Evolutionary conservation across 2,113 vertebrate genomes (phyloP), one percentile per base, ranked within the genome.

Genomic region (Anguilla japonica): DNA sequence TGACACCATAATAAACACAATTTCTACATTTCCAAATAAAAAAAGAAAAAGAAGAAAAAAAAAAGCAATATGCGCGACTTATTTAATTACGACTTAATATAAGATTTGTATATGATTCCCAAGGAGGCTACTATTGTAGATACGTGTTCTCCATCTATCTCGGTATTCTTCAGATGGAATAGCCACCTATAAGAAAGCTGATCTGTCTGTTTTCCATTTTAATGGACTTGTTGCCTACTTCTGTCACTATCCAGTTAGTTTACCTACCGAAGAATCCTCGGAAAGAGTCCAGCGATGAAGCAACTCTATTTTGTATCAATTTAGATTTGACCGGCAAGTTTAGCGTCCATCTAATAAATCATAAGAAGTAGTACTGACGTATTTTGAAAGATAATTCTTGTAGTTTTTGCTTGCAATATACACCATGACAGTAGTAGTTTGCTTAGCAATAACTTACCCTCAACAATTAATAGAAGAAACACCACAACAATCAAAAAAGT

Each of bases 391-490:
- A 41, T 80, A 18, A 41, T 34, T 40, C 15, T 40, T n/a, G n/a
- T 22, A 80, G 41, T 85, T 39, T 29, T 56, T 79, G 29, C 16
- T 26, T 50, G 16, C 43, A 11, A n/a, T 41, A 40, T 4, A 80
- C 20, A 80, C 16, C 5, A 2, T 79, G 75, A 56, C 34, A 16
- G 34, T 34, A 16, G 46, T n/a, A 34, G 18, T 57, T 34, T 22
- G 22, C 41, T 2, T 71, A 79, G 83, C 15, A 56, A 85, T 85
- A 71, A 79, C 84, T 85, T 79, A 85, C 84, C 84, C 84, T 75
- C 84, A 80, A 53, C 29, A 39, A 75, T 79, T 75, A 46, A 50
- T 78, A 16, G 46, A 20, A 85, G 50, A 79, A 56, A 53, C 46
- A 50, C 5, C 29, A 71, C 75, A 43, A 15, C 41, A 29, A 16